A percentile compares a stretch with the other conserved stretches of the same genome.
phyloP scores from a whole-genome alignment of 1,140 invertebrate genomes.

The Ganaspis sp. region DNA sequence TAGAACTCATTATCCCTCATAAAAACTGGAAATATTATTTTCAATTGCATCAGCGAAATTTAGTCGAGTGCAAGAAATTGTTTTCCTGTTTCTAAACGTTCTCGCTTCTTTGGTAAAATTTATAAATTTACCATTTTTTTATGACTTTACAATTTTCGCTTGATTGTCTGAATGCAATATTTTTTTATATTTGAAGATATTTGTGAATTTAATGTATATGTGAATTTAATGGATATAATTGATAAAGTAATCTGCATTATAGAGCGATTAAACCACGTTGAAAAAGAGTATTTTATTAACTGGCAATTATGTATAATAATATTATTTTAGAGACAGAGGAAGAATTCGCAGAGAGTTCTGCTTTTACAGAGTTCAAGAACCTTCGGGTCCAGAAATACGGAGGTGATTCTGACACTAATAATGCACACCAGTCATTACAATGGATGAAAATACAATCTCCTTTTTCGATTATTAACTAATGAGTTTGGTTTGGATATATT shows the following conservation, averaged over 20 bases:
- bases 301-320: background rate
- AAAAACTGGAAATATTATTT: no score
- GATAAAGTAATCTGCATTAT: no score
- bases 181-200: background rate
- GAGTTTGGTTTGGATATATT: background rate
- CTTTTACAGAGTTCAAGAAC: slow-evolving; percentile 19
- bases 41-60: no score
- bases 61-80: no score
- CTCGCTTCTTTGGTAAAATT: background rate
- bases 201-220: no score
- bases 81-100: no score
- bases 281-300: background rate
- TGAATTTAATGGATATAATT: no score
- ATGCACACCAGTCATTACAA: background rate
- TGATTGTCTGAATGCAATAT: background rate
- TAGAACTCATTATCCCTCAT: no score
- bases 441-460: background rate
- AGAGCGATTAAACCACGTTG: no score
- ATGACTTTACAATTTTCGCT: background rate
- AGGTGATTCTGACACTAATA: slow-evolving; percentile 11
- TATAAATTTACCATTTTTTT: no score
- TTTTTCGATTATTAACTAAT: background rate
- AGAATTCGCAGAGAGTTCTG: background rate
- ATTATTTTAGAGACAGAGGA: background rate
- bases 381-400: slow-evolving; percentile 17